Conservation (phyloP, 2,797 vertebrate species). For the Gambelia wislizenii region DNA sequence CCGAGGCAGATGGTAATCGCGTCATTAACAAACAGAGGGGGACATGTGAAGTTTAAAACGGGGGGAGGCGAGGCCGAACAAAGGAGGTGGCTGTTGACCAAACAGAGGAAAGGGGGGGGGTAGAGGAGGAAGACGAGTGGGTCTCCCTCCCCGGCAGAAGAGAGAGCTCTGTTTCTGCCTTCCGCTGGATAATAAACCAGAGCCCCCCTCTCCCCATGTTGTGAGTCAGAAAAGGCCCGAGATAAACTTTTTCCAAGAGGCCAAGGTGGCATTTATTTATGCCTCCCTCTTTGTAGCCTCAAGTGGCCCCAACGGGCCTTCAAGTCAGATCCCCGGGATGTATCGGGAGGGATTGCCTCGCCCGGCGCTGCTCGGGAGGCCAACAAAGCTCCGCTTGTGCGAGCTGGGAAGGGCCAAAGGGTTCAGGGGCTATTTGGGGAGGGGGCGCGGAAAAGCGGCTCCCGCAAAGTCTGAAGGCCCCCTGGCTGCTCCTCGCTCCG, state of each 20-base stretch:
- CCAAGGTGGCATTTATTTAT: conserved; percentile 80
- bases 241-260: conserved; percentile 82
- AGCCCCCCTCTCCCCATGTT: conserved; percentile 70
- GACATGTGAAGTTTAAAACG: conserved; percentile 87
- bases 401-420: conserved; percentile 65
- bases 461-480: conserved; percentile 68
- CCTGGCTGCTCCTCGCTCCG: no score
- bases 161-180: conserved; percentile 72
- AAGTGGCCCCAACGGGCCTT: conserved; percentile 75
- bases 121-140: background rate
- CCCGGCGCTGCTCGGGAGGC: conserved; percentile 70
- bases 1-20: conserved; percentile 87
- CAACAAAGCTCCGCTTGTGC: conserved; percentile 77
- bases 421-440: conserved; percentile 72
- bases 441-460: conserved; percentile 63
- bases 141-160: background rate
- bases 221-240: conserved; percentile 77
- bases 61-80: conserved; percentile 85
- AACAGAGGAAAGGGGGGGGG: background rate
- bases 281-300: conserved; percentile 81
- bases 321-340: conserved; percentile 70
- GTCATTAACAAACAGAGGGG: conserved; percentile 85
- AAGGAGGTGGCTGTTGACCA: conserved; percentile 83
- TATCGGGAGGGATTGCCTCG: conserved; percentile 65
- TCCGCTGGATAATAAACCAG: conserved; percentile 77